Percentiles rank a stretch among this genome's conserved stretches.
Conservation (phyloP, 1,140 invertebrate genomes). For the Drosophila chauvacae region DNA sequence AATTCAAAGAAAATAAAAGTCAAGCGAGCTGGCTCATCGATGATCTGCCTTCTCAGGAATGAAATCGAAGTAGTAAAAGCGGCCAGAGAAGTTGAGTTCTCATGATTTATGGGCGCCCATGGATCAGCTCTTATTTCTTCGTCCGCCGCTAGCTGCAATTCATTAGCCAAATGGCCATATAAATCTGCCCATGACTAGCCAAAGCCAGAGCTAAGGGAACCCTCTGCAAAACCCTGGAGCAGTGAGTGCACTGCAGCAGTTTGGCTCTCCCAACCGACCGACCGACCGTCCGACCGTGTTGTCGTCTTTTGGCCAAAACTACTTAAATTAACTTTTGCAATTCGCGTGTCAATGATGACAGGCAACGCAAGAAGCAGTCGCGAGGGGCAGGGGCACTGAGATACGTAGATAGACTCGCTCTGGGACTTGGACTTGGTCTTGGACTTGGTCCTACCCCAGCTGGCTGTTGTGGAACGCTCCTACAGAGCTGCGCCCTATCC, state of each 20-base stretch:
- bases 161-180: conserved; percentile 65
- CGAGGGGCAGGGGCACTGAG: conserved; percentile 4
- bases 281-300: conserved; percentile 13
- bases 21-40: conserved; percentile 25
- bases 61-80: conserved; percentile 40
- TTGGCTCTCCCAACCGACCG: neutral
- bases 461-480: conserved; percentile 10
- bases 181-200: conserved; percentile 60
- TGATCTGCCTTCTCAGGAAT: conserved; percentile 44
- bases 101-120: conserved; percentile 48
- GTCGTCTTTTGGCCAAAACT: conserved; percentile 57
- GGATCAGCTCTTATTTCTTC: conserved; percentile 52
- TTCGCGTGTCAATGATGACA: conserved; percentile 72
- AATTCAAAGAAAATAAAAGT: conserved; percentile 37
- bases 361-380: conserved; percentile 49
- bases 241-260: conserved; percentile 20
- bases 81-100: conserved; percentile 36
- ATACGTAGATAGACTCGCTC: conserved; percentile 39
- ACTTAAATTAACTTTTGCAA: conserved; percentile 74
- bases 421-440: neutral
- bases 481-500: conserved; percentile 43
- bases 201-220: conserved; percentile 14
- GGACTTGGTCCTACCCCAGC: conserved; percentile 9
- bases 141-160: conserved; percentile 52
- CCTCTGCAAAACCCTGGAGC: conserved; percentile 11